Base-by-base conservation (phyloP, 2,888 invertebrate genomes). In the Apoda limacodes region DNA sequence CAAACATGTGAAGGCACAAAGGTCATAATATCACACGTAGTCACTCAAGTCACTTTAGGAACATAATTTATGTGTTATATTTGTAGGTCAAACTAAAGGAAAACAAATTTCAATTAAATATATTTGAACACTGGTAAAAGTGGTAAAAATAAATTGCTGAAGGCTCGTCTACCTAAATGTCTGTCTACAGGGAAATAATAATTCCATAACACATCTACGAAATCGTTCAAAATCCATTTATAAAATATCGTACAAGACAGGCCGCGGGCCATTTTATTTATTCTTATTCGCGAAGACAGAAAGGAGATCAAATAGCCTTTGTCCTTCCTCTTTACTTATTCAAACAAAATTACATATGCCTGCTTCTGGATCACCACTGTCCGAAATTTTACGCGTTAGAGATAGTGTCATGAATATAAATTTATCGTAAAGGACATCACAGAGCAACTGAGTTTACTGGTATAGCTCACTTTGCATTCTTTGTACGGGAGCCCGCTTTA, bases 271-370 rank as follows among this genome's bases (percentile, higher is more conserved):
- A 52, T 60, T 65, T 65, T 75, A 74, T 76, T 74, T 78, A 76
- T 72, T 60, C 61, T 56, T 52, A 51, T 51, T 61, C 51, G 45
- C 48, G 45, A 48, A 64, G 58, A 65, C 57, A 61, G 60, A 63
- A 52, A 47, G 49, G 52, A 76, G 74, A 76, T 76, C 76, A 75
- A 80, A 80, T 75, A 70, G 71, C 70, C 67, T 80, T 80, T 78
- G 78, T 78, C 75, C 69, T 70, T 61, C 72, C 68, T 70, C 65
- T 69, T 78, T 78, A 75, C 76, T 76, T 80, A 78, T 80, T 76
- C 78, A 80, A 78, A 80, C 76, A 80, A 76, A 78, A 78, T 80
- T 80, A 80, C 78, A 75, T 80, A 78, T 78, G 78, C 78, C 68
- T 64, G 70, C 67, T 70, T 67, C 69, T 61, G 72, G 70, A 75